These are phyloP conservation scores for Gnatocerus cornutus DNA, from an alignment of 2,888 invertebrate genomes.

Conservation along the genomic window DNA sequence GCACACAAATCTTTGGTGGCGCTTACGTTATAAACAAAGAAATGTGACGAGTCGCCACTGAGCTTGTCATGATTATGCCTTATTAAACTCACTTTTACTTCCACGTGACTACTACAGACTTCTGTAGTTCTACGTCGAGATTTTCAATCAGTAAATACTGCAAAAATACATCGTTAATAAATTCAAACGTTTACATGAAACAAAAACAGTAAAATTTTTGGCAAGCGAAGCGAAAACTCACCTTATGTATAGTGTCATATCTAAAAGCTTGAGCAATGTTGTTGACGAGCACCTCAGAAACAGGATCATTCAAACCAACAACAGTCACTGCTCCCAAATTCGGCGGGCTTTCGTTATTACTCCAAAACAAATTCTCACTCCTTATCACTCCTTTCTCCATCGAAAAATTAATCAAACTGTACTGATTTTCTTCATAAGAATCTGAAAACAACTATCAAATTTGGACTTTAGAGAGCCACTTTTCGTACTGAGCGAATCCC, in stretches of 20 bases:
- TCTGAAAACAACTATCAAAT: conserved; percentile 70
- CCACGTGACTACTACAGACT: conserved; percentile 64
- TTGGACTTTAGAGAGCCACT: not conserved
- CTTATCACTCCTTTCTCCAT: conserved; percentile 61
- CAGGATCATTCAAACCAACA: conserved; percentile 64
- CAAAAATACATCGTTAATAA: too few species aligned
- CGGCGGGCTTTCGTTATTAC: conserved; percentile 64
- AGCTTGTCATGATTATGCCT: not conserved
- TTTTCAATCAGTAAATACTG: conserved; percentile 66
- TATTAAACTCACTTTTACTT: conserved; percentile 55
- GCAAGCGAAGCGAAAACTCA: conserved; percentile 52
- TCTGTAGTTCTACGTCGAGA: conserved; percentile 63
- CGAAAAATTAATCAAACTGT: conserved; percentile 74
- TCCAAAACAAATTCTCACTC: conserved; percentile 62
- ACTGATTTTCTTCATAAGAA: conserved; percentile 76
- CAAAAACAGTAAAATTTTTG: too few species aligned
- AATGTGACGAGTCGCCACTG: conserved; percentile 8
- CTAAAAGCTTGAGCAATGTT: conserved; percentile 63
- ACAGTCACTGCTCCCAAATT: conserved; percentile 66
- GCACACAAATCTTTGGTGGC: conserved; percentile 31
- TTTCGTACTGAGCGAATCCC: conserved; percentile 79
- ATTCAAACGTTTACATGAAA: too few species aligned
- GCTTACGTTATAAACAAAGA: conserved; percentile 1
- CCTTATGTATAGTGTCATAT: conserved; percentile 67
- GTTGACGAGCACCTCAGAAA: conserved; percentile 66